Conservation (phyloP, 2,113 vertebrate genomes). For the Butorides virescens region DNA sequence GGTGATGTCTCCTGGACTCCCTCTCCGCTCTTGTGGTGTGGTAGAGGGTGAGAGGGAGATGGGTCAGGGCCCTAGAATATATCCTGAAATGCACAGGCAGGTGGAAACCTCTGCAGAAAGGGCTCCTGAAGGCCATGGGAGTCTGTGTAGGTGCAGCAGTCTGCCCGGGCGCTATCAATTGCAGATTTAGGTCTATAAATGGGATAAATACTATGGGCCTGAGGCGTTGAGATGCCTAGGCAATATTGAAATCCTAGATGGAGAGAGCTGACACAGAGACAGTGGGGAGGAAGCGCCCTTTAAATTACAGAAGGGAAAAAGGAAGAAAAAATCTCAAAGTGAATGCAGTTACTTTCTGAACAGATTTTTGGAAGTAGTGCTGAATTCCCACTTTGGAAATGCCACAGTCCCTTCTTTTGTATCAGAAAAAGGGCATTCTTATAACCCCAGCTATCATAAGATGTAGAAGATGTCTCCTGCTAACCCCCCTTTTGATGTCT, state of each 20-base stretch:
- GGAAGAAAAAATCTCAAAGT: not conserved
- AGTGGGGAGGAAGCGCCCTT: not conserved
- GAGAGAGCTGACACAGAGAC: not conserved
- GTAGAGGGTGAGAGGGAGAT: not conserved
- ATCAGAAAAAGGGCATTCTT: not conserved
- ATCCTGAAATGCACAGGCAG: not conserved
- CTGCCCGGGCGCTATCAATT: not conserved
- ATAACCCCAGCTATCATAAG: not conserved
- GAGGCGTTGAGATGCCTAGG: not conserved
- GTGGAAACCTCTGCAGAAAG: not conserved
- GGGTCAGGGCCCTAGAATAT: not conserved
- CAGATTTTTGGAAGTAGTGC: not conserved
- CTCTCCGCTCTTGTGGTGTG: not conserved
- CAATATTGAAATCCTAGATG: not conserved
- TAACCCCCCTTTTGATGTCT: not conserved
- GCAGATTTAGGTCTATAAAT: not conserved
- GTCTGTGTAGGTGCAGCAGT: not conserved
- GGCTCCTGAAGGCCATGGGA: not conserved
- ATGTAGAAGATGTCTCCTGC: not conserved
- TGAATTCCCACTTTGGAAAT: conserved; percentile 1
- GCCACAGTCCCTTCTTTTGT: not conserved
- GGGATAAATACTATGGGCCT: not conserved
- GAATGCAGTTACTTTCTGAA: not conserved
- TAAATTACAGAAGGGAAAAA: not conserved
- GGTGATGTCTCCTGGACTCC: not conserved